A percentile compares a stretch with the other conserved stretches of the same genome.
Conservation (phyloP, 2,888 invertebrate species). For the Brenthis hecate region DNA sequence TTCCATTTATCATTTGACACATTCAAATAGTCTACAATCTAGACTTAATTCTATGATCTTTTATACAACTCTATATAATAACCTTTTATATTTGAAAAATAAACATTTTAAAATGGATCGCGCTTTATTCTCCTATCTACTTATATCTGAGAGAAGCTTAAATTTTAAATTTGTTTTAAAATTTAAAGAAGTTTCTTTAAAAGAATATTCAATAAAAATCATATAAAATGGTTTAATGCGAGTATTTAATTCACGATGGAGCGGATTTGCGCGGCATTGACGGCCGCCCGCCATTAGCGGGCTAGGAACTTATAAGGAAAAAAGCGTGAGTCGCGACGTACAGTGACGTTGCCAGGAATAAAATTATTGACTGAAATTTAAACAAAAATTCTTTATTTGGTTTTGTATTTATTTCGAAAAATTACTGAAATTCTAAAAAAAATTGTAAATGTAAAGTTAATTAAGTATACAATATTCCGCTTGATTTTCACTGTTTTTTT, state of each 20-base stretch:
- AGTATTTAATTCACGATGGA: constrained; percentile 42
- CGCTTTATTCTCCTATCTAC: no score
- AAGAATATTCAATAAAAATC: constrained; percentile 38
- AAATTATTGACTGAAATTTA: constrained; percentile 1
- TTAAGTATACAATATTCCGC: no score
- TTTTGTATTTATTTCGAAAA: no score
- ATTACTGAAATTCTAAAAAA: no score
- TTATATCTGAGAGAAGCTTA: background rate
- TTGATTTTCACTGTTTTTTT: no score
- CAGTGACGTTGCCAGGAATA: constrained; percentile 39
- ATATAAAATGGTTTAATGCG: constrained; percentile 37
- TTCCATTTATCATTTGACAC: no score
- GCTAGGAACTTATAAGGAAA: constrained; percentile 61
- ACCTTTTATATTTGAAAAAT: no score
- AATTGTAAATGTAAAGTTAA: no score
- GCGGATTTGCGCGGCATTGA: constrained; percentile 59
- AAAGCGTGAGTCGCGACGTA: constrained; percentile 50
- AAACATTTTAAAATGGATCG: no score
- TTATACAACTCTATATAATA: no score
- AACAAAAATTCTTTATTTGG: background rate
- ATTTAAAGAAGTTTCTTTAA: constrained; percentile 12
- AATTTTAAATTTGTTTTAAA: background rate
- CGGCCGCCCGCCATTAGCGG: constrained; percentile 65
- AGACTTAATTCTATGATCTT: no score
- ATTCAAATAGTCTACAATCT: no score